These are phyloP conservation scores for Microplitis mediator DNA, from an alignment of 1,140 invertebrate genomes.

Conservation along the genomic window DNA sequence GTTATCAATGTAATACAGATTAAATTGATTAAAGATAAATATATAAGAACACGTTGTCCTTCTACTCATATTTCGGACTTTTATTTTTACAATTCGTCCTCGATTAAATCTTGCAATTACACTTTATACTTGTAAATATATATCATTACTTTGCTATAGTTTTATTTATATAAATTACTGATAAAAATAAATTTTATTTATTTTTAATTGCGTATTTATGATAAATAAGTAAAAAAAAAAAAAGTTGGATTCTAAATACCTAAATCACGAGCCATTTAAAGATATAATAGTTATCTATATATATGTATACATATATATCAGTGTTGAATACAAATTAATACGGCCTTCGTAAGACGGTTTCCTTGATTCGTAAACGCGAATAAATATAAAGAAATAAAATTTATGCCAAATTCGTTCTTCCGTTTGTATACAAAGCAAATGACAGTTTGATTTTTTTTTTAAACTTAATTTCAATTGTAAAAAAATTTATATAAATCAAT, in stretches of 20 bases:
- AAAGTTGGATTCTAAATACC: background rate
- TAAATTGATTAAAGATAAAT: conserved; percentile 4
- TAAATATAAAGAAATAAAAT: too few species aligned
- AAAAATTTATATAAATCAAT: too few species aligned
- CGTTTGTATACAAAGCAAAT: too few species aligned
- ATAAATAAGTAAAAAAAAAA: background rate
- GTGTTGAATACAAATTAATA: background rate
- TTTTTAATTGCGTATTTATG: background rate
- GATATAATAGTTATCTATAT: background rate
- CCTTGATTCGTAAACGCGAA: too few species aligned
- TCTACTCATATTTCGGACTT: conserved; percentile 16
- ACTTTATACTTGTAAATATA: too few species aligned
- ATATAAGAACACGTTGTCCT: conserved; percentile 7
- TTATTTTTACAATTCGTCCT: conserved; percentile 10
- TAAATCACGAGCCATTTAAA: background rate
- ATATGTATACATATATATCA: background rate
- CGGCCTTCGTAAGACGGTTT: background rate
- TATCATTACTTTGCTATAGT: too few species aligned
- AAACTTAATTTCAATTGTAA: too few species aligned
- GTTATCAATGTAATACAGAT: background rate
- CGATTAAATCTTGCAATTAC: background rate
- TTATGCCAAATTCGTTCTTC: too few species aligned
- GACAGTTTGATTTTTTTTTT: too few species aligned
- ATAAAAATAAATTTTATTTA: too few species aligned
- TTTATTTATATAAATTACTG: too few species aligned